Evolutionary conservation across 2,113 vertebrate species (phyloP), one percentile per base, ranked within the genome.

Genomic region (Triplophysa siluroides): DNA sequence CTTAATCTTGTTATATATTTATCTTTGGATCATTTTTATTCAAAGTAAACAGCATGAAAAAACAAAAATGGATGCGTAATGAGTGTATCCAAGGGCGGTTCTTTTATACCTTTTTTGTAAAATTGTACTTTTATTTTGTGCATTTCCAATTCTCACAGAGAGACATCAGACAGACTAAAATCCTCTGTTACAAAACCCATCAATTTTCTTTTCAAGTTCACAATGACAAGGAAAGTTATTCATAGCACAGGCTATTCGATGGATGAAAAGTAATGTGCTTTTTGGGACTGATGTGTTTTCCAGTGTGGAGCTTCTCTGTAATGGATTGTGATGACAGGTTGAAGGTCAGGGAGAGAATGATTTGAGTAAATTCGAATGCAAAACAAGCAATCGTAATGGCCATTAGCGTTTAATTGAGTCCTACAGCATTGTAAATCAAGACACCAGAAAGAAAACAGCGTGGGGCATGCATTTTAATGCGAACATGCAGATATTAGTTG

Each of bases 371-470:
- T 89, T 83, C 52, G 82, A 84, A 87, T 85, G 72, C 26, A 54
- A 24, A 29, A 67, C 50, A 62, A 75, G 80, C 16, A 58, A 83
- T 85, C 83, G 86, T 89, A 85, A 89, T 87, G 85, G 79, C 82
- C 85, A 86, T 88, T 87, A 89, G 75, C 80, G 33, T 87, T 86
- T 84, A 85, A 79, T 81, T 84, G 82, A 80, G 85, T 86, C 78
- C 69, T 80, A 84, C 83, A 89, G 77, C 75, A 86, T 91, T 81
- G 87, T 84, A 84, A 88, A 38, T 75, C 69, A 83, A 85, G 81
- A 73, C 24, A 12, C 0, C 4, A 58, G 50, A 62, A 18, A 54
- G 43, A 60, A 76, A 83, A 11, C 63, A 77, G 79, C 2, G 19
- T 68, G 68, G 74, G 74, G 64, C 29, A 7, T 62, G 83, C 63